A percentile compares a stretch with the other conserved stretches of the same genome.
Conservation (phyloP, 2,888 invertebrate genomes). For the Phortica okadai region DNA sequence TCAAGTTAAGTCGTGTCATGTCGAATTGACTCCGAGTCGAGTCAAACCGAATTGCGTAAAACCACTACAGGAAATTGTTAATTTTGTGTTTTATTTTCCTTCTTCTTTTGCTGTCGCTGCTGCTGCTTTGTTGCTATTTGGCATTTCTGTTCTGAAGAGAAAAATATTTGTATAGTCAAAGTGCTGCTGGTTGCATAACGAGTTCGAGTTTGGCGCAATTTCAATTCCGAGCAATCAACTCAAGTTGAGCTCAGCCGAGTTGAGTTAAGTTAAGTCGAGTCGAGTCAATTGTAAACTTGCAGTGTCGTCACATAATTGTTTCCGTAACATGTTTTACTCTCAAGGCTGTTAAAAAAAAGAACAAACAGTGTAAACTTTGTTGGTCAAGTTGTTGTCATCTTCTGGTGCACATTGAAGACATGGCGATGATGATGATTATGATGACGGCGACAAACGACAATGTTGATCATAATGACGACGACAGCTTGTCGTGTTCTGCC, state of each 20-base stretch:
- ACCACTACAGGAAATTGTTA: background rate
- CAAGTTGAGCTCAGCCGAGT: constrained; percentile 19
- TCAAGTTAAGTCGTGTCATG: too few species aligned
- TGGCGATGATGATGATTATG: too few species aligned
- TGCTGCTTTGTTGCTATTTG: too few species aligned
- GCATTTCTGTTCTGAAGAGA: too few species aligned
- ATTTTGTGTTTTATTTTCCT: background rate
- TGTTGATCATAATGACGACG: background rate
- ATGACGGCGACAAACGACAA: background rate
- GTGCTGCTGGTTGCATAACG: too few species aligned
- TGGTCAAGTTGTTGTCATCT: too few species aligned
- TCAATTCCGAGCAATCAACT: constrained; percentile 32
- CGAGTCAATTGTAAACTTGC: constrained; percentile 15
- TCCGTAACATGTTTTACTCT: constrained; percentile 43
- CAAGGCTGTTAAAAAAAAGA: constrained; percentile 55
- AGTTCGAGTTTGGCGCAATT: constrained; percentile 44
- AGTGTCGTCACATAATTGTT: constrained; percentile 7
- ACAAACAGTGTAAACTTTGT: too few species aligned
- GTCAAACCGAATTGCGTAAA: background rate
- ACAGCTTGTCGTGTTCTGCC: background rate
- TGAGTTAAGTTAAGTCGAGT: constrained; percentile 35
- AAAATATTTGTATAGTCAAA: too few species aligned
- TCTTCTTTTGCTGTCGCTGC: too few species aligned
- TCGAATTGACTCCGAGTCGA: too few species aligned
- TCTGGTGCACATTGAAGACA: too few species aligned